Percentiles rank a stretch among this genome's conserved stretches.
Evolutionary conservation across 2,797 vertebrate species (phyloP).

Genomic region (Tenualosa thibaudeaui): DNA sequence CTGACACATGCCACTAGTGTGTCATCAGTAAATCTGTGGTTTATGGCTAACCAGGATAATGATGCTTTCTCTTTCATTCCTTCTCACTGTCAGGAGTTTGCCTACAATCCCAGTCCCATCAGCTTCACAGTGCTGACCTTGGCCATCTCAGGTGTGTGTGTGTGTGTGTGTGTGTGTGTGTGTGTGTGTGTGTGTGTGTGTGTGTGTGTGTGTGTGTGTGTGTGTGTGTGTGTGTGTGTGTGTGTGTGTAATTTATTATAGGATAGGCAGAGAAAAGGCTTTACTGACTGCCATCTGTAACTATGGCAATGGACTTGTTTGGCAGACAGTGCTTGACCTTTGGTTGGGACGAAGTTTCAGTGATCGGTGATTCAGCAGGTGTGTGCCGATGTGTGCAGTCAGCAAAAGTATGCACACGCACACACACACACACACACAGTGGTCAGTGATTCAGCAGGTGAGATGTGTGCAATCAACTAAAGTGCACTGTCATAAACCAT

Average conservation of each 20-base stretch:
- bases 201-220: neutral
- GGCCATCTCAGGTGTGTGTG: no score
- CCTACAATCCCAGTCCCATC: neutral
- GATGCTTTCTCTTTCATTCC: neutral
- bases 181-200: no score
- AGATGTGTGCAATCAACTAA: no score
- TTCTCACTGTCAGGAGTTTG: neutral
- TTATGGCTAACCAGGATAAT: neutral
- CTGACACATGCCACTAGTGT: no score
- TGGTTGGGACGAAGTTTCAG: neutral
- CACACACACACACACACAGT: neutral
- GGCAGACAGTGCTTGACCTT: neutral
- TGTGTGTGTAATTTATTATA: no score
- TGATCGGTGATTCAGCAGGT: no score
- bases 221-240: slow-evolving; percentile 11
- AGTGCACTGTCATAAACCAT: no score
- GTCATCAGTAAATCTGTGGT: neutral
- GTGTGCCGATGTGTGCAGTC: neutral
- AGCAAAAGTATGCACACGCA: no score
- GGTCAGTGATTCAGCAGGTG: no score
- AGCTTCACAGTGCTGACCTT: neutral
- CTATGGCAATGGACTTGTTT: neutral
- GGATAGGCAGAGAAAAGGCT: no score
- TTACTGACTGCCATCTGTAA: neutral
- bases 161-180: slow-evolving; percentile 1